A percentile compares a stretch with the other conserved stretches of the same genome.
phyloP scores from a whole-genome alignment of 2,888 invertebrate species.

The Augiades crinisus region DNA sequence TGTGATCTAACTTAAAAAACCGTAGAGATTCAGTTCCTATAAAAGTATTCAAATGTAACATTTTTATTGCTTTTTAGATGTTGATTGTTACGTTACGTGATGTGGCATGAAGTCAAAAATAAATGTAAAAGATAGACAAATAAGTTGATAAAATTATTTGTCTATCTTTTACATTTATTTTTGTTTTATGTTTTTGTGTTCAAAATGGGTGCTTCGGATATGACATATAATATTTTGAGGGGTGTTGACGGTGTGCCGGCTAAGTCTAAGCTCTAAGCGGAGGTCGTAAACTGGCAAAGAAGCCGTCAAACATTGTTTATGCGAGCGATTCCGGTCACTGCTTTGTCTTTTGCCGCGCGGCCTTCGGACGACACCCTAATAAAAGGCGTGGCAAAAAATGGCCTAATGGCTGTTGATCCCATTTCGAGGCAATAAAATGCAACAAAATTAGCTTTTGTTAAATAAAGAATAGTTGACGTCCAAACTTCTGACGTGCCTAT shows the following conservation, averaged over 20 bases:
- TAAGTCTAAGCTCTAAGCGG: neutral
- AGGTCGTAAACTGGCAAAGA: slow-evolving; percentile 65
- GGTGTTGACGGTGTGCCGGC: neutral
- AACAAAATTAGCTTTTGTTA: slow-evolving; percentile 80
- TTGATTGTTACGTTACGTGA: no score
- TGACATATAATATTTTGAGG: neutral
- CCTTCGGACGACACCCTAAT: slow-evolving; percentile 79
- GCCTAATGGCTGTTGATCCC: slow-evolving; percentile 75
- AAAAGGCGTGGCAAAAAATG: slow-evolving; percentile 78
- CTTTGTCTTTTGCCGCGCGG: slow-evolving; percentile 75
- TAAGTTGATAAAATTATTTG: no score
- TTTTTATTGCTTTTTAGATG: no score
- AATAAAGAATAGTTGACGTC: slow-evolving; percentile 64
- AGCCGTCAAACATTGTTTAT: slow-evolving; percentile 77
- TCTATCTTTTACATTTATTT: no score
- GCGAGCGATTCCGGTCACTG: slow-evolving; percentile 67
- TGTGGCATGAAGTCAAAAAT: no score
- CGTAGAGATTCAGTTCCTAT: no score
- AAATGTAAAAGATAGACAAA: no score
- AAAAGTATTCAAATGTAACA: no score
- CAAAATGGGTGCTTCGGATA: no score
- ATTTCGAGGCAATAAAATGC: slow-evolving; percentile 78
- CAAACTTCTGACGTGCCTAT: slow-evolving; percentile 51
- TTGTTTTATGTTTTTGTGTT: no score
- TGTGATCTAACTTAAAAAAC: no score